Conservation (phyloP, 2,888 invertebrate species). For the Oeneis ivallda region DNA sequence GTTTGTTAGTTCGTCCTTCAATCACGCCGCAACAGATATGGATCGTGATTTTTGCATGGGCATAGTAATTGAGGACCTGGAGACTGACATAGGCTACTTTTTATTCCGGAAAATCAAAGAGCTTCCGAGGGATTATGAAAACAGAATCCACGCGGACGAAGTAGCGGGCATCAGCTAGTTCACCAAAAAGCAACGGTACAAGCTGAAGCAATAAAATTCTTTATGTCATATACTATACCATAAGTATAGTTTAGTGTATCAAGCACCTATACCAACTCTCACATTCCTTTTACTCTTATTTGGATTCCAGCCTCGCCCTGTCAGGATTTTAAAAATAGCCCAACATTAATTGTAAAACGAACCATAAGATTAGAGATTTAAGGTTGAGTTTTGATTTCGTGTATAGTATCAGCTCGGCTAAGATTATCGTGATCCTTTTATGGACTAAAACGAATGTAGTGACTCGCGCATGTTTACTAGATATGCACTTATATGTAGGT, state of each 20-base stretch:
- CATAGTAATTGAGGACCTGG: too few species aligned
- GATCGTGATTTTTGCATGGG: too few species aligned
- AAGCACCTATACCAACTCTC: conserved; percentile 1
- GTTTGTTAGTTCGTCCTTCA: too few species aligned
- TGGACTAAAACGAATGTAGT: conserved; percentile 27
- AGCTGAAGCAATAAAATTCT: not conserved
- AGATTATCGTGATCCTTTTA: conserved; percentile 30
- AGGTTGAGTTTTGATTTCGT: conserved; percentile 22
- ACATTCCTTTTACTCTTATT: conserved; percentile 40
- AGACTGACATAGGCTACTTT: too few species aligned
- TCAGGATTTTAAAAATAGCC: conserved; percentile 34
- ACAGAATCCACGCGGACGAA: too few species aligned
- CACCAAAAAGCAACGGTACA: too few species aligned
- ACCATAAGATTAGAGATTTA: conserved; percentile 13
- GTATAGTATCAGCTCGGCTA: conserved; percentile 3
- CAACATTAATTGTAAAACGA: conserved; percentile 20
- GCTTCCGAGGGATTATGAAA: too few species aligned
- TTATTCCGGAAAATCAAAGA: too few species aligned
- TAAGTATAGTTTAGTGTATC: not conserved
- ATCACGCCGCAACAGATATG: too few species aligned
- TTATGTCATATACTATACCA: not conserved
- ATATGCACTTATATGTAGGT: too few species aligned
- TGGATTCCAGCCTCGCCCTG: conserved; percentile 38
- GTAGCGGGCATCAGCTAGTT: too few species aligned
- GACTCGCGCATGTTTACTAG: not conserved